Evolutionary conservation across 2,888 invertebrate genomes (phyloP).

Genomic region (Chymomyza fuscimana): DNA sequence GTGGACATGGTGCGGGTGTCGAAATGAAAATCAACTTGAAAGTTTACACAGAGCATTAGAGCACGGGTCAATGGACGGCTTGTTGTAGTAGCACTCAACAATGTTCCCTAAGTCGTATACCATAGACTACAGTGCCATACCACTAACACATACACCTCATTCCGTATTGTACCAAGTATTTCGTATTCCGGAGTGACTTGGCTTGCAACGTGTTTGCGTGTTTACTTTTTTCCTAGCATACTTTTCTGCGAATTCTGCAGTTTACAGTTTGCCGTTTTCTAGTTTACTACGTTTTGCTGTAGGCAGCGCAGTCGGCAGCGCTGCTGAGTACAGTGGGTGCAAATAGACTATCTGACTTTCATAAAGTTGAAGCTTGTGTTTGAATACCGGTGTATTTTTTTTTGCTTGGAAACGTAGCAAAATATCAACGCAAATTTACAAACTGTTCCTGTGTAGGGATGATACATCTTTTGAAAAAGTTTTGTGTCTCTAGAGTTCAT

Average conservation of each 20-base stretch:
- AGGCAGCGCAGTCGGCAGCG: too few species aligned
- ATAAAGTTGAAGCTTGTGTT: too few species aligned
- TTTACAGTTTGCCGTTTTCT: background rate
- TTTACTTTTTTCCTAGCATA: background rate
- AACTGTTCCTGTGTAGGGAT: too few species aligned
- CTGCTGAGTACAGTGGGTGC: too few species aligned
- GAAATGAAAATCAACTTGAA: conserved; percentile 17
- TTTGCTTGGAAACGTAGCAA: too few species aligned
- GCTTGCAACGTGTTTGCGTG: background rate
- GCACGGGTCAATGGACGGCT: conserved; percentile 16
- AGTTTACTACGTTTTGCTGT: background rate
- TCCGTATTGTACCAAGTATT: background rate
- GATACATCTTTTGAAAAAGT: too few species aligned
- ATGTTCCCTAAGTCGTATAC: background rate
- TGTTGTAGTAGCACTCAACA: conserved; percentile 4
- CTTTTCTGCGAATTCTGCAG: conserved; percentile 1
- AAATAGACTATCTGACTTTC: too few species aligned
- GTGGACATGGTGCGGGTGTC: conserved; percentile 15
- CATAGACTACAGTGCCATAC: background rate
- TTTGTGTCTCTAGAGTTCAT: too few species aligned
- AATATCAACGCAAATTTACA: too few species aligned
- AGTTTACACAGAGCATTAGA: conserved; percentile 7
- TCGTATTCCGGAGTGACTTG: conserved; percentile 1
- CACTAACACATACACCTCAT: too few species aligned
- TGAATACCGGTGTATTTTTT: too few species aligned